A percentile compares a stretch with the other conserved stretches of the same genome.
Conservation (phyloP, 1,140 invertebrate species). For the Harpegnathos saltator region DNA sequence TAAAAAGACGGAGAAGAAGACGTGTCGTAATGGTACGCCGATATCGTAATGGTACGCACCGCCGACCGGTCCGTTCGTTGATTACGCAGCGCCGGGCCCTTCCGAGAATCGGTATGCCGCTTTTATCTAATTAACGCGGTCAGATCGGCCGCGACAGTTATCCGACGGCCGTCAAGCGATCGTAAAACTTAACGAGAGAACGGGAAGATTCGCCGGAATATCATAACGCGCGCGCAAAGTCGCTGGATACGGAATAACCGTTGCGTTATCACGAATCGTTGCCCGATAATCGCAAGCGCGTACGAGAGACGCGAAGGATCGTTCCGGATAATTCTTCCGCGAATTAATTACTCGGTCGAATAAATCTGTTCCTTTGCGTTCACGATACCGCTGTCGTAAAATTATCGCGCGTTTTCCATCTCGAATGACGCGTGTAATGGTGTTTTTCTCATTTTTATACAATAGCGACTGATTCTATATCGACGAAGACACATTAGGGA, state of each 20-base stretch:
- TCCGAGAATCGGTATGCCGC: conserved; percentile 70
- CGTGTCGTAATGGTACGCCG: conserved; percentile 25
- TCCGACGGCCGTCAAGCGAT: conserved; percentile 54
- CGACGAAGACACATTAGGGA: background rate
- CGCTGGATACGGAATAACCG: background rate
- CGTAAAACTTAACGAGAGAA: conserved; percentile 77
- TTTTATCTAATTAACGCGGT: conserved; percentile 78
- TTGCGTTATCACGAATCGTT: conserved; percentile 24
- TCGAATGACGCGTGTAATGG: background rate
- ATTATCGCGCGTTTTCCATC: background rate
- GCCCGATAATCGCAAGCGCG: background rate
- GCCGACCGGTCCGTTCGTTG: conserved; percentile 30
- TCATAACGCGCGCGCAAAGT: conserved; percentile 36
- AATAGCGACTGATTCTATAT: background rate
- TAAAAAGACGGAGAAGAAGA: conserved; percentile 4
- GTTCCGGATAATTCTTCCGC: background rate
- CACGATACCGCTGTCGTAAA: background rate
- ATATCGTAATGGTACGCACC: conserved; percentile 63
- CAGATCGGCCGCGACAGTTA: conserved; percentile 37
- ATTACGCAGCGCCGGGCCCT: conserved; percentile 67
- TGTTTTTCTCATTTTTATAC: too few species aligned
- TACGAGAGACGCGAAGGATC: background rate
- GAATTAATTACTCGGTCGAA: background rate
- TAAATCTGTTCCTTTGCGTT: background rate
- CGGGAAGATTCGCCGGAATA: conserved; percentile 28